Percentiles rank a stretch among this genome's conserved stretches.
phyloP scores from a whole-genome alignment of 2,888 invertebrate genomes.

The Apoda limacodes region DNA sequence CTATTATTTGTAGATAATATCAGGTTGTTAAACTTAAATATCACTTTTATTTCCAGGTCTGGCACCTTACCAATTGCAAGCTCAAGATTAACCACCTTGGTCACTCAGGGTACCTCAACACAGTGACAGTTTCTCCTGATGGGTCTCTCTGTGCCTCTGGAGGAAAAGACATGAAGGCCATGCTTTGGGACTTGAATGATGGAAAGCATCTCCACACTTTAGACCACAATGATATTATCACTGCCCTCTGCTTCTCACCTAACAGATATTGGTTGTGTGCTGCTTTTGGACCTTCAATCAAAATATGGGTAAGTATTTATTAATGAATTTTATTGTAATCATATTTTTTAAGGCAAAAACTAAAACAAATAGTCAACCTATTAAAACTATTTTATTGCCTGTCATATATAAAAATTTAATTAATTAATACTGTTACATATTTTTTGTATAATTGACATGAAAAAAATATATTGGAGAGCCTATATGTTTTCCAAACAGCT shows the following conservation, averaged over 20 bases:
- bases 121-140: constrained; percentile 98
- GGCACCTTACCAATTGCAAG: constrained; percentile 99
- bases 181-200: constrained; percentile 99
- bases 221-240: constrained; percentile 98
- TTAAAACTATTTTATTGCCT: too few relatives aligned
- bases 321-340: not conserved
- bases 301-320: constrained; percentile 86
- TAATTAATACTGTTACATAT: too few relatives aligned
- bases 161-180: constrained; percentile 99
- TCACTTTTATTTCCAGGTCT: constrained; percentile 76
- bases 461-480: too few relatives aligned
- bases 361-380: too few relatives aligned
- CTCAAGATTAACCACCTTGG: constrained; percentile 98
- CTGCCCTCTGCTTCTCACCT: constrained; percentile 98
- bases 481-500: too few relatives aligned
- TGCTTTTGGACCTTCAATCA: constrained; percentile 97
- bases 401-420: too few relatives aligned
- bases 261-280: constrained; percentile 99
- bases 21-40: too few relatives aligned
- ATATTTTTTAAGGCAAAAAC: too few relatives aligned
- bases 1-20: constrained; percentile 9
- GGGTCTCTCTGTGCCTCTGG: constrained; percentile 99
- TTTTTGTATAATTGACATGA: too few relatives aligned
- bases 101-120: constrained; percentile 97
- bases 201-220: constrained; percentile 99